phyloP scores from a whole-genome alignment of 2,797 vertebrate species.

The Protonibea diacanthus region DNA sequence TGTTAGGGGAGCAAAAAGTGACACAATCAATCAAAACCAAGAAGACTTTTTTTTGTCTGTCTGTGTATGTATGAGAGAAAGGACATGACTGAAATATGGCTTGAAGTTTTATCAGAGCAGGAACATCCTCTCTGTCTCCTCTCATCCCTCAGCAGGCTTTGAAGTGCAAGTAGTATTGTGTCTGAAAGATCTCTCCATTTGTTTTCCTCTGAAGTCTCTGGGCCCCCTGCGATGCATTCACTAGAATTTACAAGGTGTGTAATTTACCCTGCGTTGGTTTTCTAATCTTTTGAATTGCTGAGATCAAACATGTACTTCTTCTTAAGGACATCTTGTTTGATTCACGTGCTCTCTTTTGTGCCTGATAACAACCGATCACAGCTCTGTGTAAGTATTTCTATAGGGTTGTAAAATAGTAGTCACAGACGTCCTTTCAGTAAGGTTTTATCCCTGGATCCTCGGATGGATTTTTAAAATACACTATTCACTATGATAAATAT shows the following conservation, averaged over 20 bases:
- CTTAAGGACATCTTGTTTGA: constrained; percentile 70
- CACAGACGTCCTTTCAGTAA: constrained; percentile 15
- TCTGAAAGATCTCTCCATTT: constrained; percentile 82
- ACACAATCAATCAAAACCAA: neutral
- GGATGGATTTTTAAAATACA: neutral
- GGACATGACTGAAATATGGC: constrained; percentile 32
- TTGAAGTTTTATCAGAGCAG: constrained; percentile 56
- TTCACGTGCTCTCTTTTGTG: constrained; percentile 69
- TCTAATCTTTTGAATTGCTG: constrained; percentile 79
- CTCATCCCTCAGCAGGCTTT: constrained; percentile 73
- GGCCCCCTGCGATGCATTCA: constrained; percentile 76
- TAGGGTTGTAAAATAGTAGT: constrained; percentile 41
- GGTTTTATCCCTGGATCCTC: neutral
- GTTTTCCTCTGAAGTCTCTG: constrained; percentile 82
- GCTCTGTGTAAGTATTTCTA: constrained; percentile 37
- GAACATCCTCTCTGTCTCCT: constrained; percentile 53
- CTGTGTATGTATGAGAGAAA: constrained; percentile 14
- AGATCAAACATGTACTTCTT: constrained; percentile 77
- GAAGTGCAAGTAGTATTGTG: constrained; percentile 80
- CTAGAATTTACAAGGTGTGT: constrained; percentile 82
- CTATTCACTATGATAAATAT: neutral
- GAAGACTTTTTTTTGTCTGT: neutral
- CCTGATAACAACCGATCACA: constrained; percentile 74
- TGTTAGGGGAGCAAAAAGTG: constrained; percentile 14
- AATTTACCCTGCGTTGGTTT: constrained; percentile 77